Conservation (phyloP, 2,797 vertebrate genomes). For the Pseudochaenichthys georgianus region DNA sequence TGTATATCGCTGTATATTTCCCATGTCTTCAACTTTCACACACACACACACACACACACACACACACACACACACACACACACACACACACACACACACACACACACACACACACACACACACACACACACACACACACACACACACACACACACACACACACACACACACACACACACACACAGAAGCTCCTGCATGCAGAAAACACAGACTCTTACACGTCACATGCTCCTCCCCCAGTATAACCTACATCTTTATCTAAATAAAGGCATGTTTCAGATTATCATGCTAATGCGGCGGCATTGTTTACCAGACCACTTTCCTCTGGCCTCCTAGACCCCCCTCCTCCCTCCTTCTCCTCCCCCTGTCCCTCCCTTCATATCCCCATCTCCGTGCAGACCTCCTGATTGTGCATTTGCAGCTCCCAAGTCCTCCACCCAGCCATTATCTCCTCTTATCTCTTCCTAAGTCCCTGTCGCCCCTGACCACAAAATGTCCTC, state of each 20-base stretch:
- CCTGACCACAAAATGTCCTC: constrained; percentile 70
- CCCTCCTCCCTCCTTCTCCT: constrained; percentile 51
- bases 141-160: neutral
- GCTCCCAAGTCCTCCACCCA: constrained; percentile 70
- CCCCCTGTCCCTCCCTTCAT: constrained; percentile 18
- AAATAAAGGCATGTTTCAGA: constrained; percentile 76
- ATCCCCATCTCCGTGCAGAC: constrained; percentile 55
- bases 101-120: neutral
- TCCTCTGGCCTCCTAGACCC: constrained; percentile 61
- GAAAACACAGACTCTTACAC: constrained; percentile 21
- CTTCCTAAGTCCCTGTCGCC: constrained; percentile 73
- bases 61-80: neutral
- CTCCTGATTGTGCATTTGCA: constrained; percentile 77
- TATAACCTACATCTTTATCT: constrained; percentile 77
- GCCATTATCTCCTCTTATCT: constrained; percentile 84
- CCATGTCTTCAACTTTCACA: constrained; percentile 14
- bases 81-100: neutral
- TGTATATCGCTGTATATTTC: constrained; percentile 23
- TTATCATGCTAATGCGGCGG: constrained; percentile 74
- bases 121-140: neutral
- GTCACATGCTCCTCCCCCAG: constrained; percentile 46
- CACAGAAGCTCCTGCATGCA: neutral
- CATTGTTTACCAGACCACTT: constrained; percentile 81
- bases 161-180: neutral
- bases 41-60: neutral